Evolutionary conservation across 2,797 vertebrate species (phyloP).

Genomic region (Oreonectes daqikongensis): DNA sequence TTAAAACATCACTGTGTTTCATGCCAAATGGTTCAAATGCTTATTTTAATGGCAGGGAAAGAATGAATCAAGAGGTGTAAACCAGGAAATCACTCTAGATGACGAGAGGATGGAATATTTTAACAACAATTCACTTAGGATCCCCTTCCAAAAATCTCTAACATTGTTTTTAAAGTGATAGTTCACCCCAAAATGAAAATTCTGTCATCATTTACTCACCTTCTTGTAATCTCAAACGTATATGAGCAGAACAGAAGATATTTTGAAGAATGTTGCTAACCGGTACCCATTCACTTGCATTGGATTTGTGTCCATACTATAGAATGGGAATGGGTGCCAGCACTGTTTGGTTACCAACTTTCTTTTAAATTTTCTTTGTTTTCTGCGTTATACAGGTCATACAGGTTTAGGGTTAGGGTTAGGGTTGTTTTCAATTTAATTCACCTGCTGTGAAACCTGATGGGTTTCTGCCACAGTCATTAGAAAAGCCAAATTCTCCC

Average conservation of each 20-base stretch:
- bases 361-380: no score
- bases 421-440: not conserved
- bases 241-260: no score
- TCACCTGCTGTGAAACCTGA: not conserved
- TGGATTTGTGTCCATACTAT: no score
- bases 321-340: no score
- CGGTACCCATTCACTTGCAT: no score
- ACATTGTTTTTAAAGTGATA: not conserved
- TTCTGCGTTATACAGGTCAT: no score
- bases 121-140: not conserved
- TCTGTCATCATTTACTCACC: no score
- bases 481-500: not conserved
- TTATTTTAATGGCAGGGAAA: not conserved
- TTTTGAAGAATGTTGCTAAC: no score
- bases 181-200: no score
- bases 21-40: not conserved
- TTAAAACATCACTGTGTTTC: not conserved
- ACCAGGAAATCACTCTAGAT: conserved; percentile 19
- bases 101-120: conserved; percentile 8
- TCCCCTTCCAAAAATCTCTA: not conserved
- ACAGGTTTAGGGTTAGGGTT: no score
- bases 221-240: no score
- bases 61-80: conserved; percentile 16
- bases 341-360: no score
- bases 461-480: not conserved